These are phyloP conservation scores for Lepas anatifera DNA, from an alignment of 2,888 invertebrate species.

Conservation along the genomic window DNA sequence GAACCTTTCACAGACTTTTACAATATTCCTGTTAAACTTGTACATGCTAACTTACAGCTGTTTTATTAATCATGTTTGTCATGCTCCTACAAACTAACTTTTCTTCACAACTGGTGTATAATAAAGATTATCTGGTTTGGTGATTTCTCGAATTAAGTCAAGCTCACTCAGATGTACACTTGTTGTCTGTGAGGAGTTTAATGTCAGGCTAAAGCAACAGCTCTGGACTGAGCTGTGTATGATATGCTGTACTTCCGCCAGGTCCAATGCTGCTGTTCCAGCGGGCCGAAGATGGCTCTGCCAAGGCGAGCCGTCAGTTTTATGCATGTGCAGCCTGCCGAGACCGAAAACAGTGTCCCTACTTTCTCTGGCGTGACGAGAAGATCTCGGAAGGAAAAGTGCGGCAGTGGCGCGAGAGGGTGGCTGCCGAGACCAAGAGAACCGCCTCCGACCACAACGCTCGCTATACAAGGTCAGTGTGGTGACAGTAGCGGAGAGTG, in stretches of 20 bases:
- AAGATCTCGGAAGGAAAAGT: slow-evolving; percentile 13
- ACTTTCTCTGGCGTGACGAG: slow-evolving; percentile 20
- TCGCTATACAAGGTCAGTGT: slow-evolving; percentile 14
- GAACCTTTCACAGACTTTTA: too few relatives aligned
- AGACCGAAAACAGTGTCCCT: slow-evolving; percentile 19
- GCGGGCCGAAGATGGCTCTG: slow-evolving; percentile 8
- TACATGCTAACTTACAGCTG: too few relatives aligned
- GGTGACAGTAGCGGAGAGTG: neutral
- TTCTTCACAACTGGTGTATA: too few relatives aligned
- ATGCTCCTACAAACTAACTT: too few relatives aligned
- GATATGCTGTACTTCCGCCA: slow-evolving; percentile 9
- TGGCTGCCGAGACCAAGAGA: slow-evolving; percentile 1
- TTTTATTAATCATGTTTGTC: too few relatives aligned
- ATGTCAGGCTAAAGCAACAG: neutral
- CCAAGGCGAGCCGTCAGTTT: slow-evolving; percentile 15
- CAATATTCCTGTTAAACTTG: too few relatives aligned
- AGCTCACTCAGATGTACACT: neutral
- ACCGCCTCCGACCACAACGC: slow-evolving; percentile 3
- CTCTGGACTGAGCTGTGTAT: neutral
- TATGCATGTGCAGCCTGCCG: slow-evolving; percentile 22
- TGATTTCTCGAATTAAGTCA: neutral
- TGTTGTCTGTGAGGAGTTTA: neutral
- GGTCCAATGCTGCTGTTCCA: slow-evolving; percentile 21
- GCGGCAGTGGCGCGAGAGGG: slow-evolving; percentile 14
- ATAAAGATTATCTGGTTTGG: too few relatives aligned